Percentiles rank a stretch among this genome's conserved stretches.
Conservation (phyloP, 2,113 vertebrate genomes). For the Centropristis striata region DNA sequence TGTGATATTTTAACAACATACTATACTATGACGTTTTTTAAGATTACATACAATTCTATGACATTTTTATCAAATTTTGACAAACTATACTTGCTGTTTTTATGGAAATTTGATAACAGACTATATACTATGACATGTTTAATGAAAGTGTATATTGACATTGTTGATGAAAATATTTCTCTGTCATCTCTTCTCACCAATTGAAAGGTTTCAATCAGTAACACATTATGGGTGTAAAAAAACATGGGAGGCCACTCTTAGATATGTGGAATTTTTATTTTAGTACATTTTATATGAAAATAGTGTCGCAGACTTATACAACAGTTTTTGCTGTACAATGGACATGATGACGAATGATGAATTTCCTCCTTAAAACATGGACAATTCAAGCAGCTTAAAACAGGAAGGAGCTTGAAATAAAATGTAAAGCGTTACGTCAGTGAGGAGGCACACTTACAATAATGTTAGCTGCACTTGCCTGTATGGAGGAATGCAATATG, state of each 20-base stretch:
- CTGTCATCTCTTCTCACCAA: not conserved
- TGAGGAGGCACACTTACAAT: constrained; percentile 39
- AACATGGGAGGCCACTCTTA: constrained; percentile 31
- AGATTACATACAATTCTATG: too few relatives aligned
- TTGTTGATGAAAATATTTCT: too few relatives aligned
- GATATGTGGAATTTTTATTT: constrained; percentile 79
- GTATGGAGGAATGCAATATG: constrained; percentile 47
- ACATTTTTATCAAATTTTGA: too few relatives aligned
- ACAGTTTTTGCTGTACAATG: constrained; percentile 77
- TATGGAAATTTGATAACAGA: too few relatives aligned
- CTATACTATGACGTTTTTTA: too few relatives aligned
- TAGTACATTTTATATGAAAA: constrained; percentile 82
- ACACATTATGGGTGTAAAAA: not conserved
- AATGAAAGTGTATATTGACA: too few relatives aligned
- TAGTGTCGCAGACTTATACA: constrained; percentile 77
- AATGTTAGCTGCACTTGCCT: constrained; percentile 50
- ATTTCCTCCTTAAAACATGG: constrained; percentile 43
- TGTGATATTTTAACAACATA: too few relatives aligned
- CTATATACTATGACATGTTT: too few relatives aligned
- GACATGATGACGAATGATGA: constrained; percentile 47
- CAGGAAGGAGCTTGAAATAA: constrained; percentile 33
- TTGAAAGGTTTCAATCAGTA: not conserved
- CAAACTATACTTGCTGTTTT: too few relatives aligned
- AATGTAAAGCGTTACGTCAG: constrained; percentile 16
- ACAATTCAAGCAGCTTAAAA: constrained; percentile 48